phyloP scores from a whole-genome alignment of 2,113 vertebrate genomes.

The Theristicus caerulescens region DNA sequence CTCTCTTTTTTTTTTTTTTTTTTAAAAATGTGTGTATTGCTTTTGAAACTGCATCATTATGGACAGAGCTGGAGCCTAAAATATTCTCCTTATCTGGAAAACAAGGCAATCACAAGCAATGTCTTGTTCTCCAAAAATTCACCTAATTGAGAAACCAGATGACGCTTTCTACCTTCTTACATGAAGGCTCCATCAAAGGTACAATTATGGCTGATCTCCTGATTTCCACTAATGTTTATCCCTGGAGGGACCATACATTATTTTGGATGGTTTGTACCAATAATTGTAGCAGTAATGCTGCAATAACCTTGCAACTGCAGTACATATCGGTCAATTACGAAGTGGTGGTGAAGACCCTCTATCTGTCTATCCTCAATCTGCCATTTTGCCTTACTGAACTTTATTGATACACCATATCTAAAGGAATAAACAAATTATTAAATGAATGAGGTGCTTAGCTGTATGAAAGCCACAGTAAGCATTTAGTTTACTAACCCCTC shows the following conservation, averaged over 20 bases:
- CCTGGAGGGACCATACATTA: background rate
- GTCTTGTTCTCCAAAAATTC: background rate
- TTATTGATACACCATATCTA: fast-evolving
- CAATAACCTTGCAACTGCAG: background rate
- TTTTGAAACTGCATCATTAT: background rate
- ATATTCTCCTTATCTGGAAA: background rate
- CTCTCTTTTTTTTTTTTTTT: background rate
- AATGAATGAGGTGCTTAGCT: background rate
- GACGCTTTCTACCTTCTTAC: background rate
- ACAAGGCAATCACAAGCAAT: background rate
- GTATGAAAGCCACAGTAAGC: background rate
- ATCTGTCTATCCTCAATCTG: background rate
- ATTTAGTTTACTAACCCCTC: background rate
- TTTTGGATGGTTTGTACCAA: background rate
- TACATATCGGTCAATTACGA: fast-evolving
- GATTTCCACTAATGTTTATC: background rate
- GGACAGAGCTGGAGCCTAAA: background rate
- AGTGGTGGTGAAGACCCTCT: background rate
- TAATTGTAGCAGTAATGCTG: background rate
- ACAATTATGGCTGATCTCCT: background rate
- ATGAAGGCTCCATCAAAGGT: background rate
- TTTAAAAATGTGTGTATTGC: background rate
- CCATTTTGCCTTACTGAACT: background rate
- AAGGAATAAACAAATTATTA: background rate
- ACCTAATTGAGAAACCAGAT: background rate